Evolutionary conservation across 1,140 invertebrate species (phyloP).

Genomic region (Rhopalosiphum maidis): DNA sequence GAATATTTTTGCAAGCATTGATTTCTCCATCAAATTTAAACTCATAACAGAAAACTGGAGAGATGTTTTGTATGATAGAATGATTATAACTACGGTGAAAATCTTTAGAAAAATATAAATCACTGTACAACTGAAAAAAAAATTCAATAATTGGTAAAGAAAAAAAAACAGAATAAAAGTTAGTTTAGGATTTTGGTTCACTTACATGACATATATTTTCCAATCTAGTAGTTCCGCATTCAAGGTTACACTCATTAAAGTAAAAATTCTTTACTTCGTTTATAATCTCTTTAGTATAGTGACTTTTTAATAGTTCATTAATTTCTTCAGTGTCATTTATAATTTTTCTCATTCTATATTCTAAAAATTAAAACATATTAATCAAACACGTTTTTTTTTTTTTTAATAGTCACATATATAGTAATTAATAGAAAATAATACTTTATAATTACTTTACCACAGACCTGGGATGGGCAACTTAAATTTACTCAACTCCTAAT

Average conservation of each 20-base stretch:
- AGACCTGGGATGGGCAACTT: too few species aligned
- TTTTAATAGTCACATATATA: neutral
- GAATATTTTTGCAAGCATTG: conserved; percentile 26
- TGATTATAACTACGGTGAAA: neutral
- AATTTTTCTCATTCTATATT: neutral
- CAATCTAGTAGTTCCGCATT: neutral
- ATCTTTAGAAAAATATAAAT: conserved; percentile 45
- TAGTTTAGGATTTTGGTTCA: neutral
- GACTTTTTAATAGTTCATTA: neutral
- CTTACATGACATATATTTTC: conserved; percentile 48
- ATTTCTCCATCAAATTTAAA: conserved; percentile 49
- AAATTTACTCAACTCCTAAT: too few species aligned
- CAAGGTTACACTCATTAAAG: neutral
- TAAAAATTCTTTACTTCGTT: conserved; percentile 27
- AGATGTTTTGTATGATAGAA: neutral
- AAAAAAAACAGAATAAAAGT: neutral
- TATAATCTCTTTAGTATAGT: conserved; percentile 11
- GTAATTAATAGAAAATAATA: too few species aligned
- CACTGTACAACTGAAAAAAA: conserved; percentile 27
- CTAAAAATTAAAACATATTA: conserved; percentile 12
- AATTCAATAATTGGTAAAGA: neutral
- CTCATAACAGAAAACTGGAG: conserved; percentile 37
- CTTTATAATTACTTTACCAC: too few species aligned
- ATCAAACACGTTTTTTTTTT: neutral
- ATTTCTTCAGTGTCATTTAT: conserved; percentile 4